Evolutionary conservation across 2,113 vertebrate genomes (phyloP), one percentile per base, ranked within the genome.

Genomic region (Alligator sinensis): DNA sequence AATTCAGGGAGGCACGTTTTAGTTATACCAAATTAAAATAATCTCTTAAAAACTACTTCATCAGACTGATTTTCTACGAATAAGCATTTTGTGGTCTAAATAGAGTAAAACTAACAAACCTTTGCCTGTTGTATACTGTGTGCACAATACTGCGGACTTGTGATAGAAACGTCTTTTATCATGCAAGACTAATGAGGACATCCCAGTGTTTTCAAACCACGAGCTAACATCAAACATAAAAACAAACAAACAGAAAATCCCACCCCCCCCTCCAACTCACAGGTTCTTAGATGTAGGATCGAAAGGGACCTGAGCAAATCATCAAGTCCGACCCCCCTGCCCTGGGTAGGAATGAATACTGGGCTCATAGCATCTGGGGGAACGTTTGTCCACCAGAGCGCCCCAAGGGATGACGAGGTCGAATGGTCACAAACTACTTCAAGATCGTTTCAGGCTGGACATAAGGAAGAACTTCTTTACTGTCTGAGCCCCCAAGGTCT

Each of bases 61-160:
- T 87, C 84, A 80, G 61, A 94, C 79, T 87, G 59, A 93, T 96
- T 93, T 95, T 90, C 86, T 95, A 22, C 86, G 90, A 60, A 77
- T 94, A 92, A 62, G 66, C 89, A 92, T 82, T 78, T 93, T 28
- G 34, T 80, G 66, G n/a, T 25, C 82, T 87, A 92, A 54, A 79
- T 85, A 85, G 16, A 17, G 66, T 83, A 70, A 77, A 79, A 87
- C 77, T 82, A 86, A 58, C 34, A 80, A 85, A 78, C 30, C 66
- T 68, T 11, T 82, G 38, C 13, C 18, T 55, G 62, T 89, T 89
- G 24, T 83, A 7, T 88, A 54, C 90, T 84, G 82, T 74, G 59
- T 47, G 27, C 89, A 74, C 61, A 80, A 59, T 88, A 70, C 93
- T 92, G 92, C 57, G 86, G 30, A 70, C 13, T 66, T 87, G 34